Conservation (phyloP, 2,888 invertebrate genomes). For the Pemphredon lugubris region DNA sequence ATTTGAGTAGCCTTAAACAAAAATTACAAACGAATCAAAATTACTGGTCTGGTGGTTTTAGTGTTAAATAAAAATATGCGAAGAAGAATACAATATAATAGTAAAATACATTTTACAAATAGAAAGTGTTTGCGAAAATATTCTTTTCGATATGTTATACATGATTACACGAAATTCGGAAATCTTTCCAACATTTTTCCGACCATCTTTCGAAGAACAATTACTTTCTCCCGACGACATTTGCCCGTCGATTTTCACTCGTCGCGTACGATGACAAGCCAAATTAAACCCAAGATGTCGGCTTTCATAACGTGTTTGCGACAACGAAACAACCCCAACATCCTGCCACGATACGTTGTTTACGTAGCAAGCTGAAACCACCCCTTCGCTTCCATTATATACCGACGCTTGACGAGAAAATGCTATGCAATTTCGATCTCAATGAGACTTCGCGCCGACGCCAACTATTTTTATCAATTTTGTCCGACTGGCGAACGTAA, state of each 20-base stretch:
- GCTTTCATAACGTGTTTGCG: conserved; percentile 40
- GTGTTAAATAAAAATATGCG: too few species aligned
- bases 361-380: conserved; percentile 23
- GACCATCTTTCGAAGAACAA: too few species aligned
- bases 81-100: too few species aligned
- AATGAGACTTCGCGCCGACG: conserved; percentile 14
- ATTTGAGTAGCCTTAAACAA: too few species aligned
- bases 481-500: not conserved
- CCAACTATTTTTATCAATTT: not conserved
- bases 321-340: conserved; percentile 27
- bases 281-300: conserved; percentile 43
- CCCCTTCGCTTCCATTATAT: conserved; percentile 33
- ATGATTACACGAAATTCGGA: too few species aligned
- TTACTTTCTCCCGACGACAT: too few species aligned
- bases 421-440: conserved; percentile 28
- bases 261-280: conserved; percentile 23
- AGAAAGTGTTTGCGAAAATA: too few species aligned
- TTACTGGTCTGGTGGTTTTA: too few species aligned
- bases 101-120: too few species aligned
- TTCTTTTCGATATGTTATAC: too few species aligned
- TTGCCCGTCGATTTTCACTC: conserved; percentile 17
- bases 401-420: conserved; percentile 19
- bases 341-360: conserved; percentile 50
- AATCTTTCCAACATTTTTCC: too few species aligned
- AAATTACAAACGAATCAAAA: too few species aligned